Evolutionary conservation across 2,888 invertebrate species (phyloP).

Genomic region (Oxytorus armatus): DNA sequence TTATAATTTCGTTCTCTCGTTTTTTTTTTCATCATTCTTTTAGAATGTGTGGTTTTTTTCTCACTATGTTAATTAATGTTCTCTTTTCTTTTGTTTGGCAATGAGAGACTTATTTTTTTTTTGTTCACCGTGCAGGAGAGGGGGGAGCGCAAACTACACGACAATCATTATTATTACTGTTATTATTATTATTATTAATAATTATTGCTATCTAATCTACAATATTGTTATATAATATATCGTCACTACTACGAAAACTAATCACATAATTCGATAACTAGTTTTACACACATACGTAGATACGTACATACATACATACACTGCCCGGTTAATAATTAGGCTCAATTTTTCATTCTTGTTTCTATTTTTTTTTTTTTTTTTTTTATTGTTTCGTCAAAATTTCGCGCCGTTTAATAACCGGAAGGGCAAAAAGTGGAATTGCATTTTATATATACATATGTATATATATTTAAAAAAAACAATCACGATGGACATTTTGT

Average conservation of each 20-base stretch:
- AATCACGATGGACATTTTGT: conserved; percentile 57
- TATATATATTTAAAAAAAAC: conserved; percentile 14
- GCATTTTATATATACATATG: conserved; percentile 27
- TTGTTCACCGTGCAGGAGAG: conserved; percentile 44
- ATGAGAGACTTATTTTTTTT: conserved; percentile 45
- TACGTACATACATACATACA: conserved; percentile 55
- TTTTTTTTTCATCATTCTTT: conserved; percentile 7
- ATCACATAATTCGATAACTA: conserved; percentile 74
- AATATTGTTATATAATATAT: conserved; percentile 48
- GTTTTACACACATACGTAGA: conserved; percentile 68
- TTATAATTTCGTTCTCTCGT: background rate
- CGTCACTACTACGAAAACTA: conserved; percentile 72
- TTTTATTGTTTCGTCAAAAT: conserved; percentile 29
- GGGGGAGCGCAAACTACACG: conserved; percentile 64
- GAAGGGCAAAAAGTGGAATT: conserved; percentile 46
- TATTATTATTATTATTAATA: conserved; percentile 40
- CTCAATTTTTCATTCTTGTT: conserved; percentile 62
- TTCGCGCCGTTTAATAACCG: conserved; percentile 35
- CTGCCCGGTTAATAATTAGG: conserved; percentile 67
- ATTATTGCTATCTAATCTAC: conserved; percentile 63
- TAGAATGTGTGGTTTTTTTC: conserved; percentile 16
- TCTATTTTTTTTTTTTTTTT: conserved; percentile 11
- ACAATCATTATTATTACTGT: conserved; percentile 25
- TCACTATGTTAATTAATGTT: background rate
- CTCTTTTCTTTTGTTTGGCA: conserved; percentile 50